Evolutionary conservation across 2,797 vertebrate genomes (phyloP).

Genomic region (Threskiornis aethiopicus): DNA sequence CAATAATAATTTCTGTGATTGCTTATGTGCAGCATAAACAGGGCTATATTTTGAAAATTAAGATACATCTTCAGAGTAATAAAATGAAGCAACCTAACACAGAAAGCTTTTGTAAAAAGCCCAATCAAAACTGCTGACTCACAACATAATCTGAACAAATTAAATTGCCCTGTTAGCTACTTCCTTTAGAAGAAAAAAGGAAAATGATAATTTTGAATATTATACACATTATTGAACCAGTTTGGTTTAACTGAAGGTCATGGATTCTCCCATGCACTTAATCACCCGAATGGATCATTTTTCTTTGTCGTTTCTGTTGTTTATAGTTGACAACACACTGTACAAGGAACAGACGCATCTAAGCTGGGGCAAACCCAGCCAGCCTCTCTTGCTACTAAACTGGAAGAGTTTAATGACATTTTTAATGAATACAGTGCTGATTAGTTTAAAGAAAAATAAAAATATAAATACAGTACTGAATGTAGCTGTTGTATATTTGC

Average conservation of each 20-base stretch:
- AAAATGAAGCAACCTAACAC: neutral
- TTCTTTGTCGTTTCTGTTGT: neutral
- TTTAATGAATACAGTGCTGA: neutral
- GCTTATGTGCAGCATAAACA: neutral
- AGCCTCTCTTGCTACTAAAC: neutral
- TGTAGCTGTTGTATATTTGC: neutral
- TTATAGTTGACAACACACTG: neutral
- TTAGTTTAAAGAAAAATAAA: neutral
- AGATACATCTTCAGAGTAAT: neutral
- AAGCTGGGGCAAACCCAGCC: neutral
- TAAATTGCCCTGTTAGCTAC: neutral
- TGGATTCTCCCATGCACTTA: neutral
- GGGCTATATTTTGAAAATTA: neutral
- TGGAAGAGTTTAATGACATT: neutral
- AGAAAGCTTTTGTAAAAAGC: neutral
- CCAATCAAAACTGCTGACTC: neutral
- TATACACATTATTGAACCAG: neutral
- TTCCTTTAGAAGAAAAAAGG: neutral
- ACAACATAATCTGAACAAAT: neutral
- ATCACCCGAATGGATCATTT: neutral
- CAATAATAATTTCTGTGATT: neutral
- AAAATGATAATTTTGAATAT: neutral
- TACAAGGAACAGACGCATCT: neutral
- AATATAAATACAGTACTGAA: neutral
- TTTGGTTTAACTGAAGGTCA: neutral